Conservation (phyloP, 2,888 invertebrate genomes). For the Mechanitis mazaeus region DNA sequence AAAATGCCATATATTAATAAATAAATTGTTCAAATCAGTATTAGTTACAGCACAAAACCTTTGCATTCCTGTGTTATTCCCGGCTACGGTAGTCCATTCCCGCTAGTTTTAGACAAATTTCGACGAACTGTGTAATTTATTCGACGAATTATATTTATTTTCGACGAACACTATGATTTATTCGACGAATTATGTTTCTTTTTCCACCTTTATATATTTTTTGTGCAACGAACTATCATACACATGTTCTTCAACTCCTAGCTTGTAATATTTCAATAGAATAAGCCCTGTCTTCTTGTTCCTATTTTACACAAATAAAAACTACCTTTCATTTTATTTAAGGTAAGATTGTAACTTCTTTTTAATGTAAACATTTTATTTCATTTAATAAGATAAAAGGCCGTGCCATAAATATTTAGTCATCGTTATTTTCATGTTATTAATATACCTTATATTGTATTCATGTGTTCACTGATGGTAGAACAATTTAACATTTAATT, state of each 20-base stretch:
- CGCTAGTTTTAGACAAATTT: slow-evolving; percentile 37
- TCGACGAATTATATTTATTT: slow-evolving; percentile 13
- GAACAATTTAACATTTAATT: slow-evolving; percentile 18
- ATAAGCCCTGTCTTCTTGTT: slow-evolving; percentile 64
- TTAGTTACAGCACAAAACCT: slow-evolving; percentile 41
- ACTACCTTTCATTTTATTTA: slow-evolving; percentile 15
- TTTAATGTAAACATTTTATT: slow-evolving; percentile 20
- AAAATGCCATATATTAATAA: slow-evolving; percentile 64
- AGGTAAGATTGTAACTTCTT: slow-evolving; percentile 18
- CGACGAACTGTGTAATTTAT: slow-evolving; percentile 46
- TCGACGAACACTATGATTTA: slow-evolving; percentile 27
- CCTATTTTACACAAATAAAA: slow-evolving; percentile 42
- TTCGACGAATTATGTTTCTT: slow-evolving; percentile 13
- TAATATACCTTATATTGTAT: slow-evolving; percentile 28
- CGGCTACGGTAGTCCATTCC: slow-evolving; percentile 39
- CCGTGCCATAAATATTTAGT: slow-evolving; percentile 49
- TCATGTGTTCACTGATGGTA: slow-evolving; percentile 23
- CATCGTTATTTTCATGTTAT: slow-evolving; percentile 32
- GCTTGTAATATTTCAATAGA: slow-evolving; percentile 65
- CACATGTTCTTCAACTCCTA: slow-evolving; percentile 51
- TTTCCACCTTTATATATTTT: slow-evolving; percentile 3
- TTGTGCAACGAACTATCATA: slow-evolving; percentile 16
- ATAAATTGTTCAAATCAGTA: slow-evolving; percentile 46
- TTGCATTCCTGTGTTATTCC: slow-evolving; percentile 43
- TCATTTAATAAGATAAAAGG: slow-evolving; percentile 33